phyloP scores from a whole-genome alignment of 2,888 invertebrate genomes.

The Chrysolina americana region DNA sequence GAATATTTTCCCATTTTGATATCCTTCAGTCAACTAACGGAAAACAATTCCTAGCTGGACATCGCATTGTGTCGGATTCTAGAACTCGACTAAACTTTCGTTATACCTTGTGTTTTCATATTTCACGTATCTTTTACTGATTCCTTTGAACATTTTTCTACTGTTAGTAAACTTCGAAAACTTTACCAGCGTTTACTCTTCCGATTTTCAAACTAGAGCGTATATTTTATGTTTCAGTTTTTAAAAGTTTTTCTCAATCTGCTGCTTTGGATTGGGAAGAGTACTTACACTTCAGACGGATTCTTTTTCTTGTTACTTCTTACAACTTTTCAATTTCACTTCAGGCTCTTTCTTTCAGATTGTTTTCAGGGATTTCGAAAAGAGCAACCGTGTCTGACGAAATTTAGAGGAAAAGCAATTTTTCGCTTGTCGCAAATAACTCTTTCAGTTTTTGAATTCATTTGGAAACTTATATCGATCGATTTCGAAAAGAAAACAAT shows the following conservation, averaged over 20 bases:
- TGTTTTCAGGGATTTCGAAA: constrained; percentile 32
- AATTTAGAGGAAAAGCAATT: neutral
- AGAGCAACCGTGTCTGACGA: neutral
- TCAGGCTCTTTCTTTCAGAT: constrained; percentile 36
- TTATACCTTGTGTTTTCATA: neutral
- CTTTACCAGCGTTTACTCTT: constrained; percentile 36
- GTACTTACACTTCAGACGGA: constrained; percentile 48
- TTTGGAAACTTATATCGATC: neutral
- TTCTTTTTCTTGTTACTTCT: constrained; percentile 47
- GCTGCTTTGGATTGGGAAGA: constrained; percentile 43
- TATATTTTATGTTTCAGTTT: constrained; percentile 52
- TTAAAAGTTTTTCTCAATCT: constrained; percentile 51
- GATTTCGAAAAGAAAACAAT: too few species aligned
- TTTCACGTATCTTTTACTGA: constrained; percentile 9
- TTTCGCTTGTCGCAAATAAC: neutral
- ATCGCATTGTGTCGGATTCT: neutral
- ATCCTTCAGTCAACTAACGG: neutral
- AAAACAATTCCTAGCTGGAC: neutral
- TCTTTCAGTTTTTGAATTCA: neutral
- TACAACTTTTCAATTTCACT: constrained; percentile 49
- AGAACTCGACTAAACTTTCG: neutral
- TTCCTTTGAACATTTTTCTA: constrained; percentile 19
- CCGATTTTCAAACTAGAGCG: constrained; percentile 47
- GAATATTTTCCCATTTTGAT: too few species aligned
- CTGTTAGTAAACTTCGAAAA: constrained; percentile 17